phyloP scores from a whole-genome alignment of 2,113 vertebrate species.

The Turdus rufiventris region DNA sequence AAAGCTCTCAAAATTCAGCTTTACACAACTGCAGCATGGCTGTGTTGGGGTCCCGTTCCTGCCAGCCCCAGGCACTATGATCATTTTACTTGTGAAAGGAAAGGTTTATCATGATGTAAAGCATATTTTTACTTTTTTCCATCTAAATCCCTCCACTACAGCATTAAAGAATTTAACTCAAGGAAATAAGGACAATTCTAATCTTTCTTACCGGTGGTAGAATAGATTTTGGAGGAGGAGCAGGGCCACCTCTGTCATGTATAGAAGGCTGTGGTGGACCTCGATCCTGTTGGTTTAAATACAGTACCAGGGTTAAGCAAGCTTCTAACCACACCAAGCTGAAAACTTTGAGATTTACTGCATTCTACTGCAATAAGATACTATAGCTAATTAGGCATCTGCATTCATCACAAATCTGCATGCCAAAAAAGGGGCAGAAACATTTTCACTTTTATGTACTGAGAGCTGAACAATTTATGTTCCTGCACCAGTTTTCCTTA shows the following conservation, averaged over 20 bases:
- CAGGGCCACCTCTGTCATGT: slow-evolving; percentile 62
- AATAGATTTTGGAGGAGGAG: slow-evolving; percentile 73
- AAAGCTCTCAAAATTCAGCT: neutral
- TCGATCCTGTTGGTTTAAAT: slow-evolving; percentile 65
- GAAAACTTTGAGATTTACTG: neutral
- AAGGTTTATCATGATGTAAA: neutral
- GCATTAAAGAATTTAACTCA: neutral
- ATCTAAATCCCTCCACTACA: neutral
- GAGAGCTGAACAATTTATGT: neutral
- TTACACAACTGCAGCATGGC: neutral
- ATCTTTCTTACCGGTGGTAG: slow-evolving; percentile 68
- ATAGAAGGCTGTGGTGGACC: slow-evolving; percentile 57
- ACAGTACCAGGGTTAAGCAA: neutral
- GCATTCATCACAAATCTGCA: neutral
- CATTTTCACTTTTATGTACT: neutral
- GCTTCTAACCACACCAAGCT: neutral
- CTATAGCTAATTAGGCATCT: neutral
- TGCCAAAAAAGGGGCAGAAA: neutral
- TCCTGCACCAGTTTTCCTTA: neutral
- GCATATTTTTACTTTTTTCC: neutral
- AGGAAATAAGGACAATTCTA: neutral
- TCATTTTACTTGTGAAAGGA: neutral
- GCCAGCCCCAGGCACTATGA: accelerated
- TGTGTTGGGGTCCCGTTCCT: neutral
- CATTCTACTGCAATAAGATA: neutral